These are phyloP conservation scores for Hyposoter didymator DNA, from an alignment of 2,888 invertebrate genomes.

Conservation along the genomic window DNA sequence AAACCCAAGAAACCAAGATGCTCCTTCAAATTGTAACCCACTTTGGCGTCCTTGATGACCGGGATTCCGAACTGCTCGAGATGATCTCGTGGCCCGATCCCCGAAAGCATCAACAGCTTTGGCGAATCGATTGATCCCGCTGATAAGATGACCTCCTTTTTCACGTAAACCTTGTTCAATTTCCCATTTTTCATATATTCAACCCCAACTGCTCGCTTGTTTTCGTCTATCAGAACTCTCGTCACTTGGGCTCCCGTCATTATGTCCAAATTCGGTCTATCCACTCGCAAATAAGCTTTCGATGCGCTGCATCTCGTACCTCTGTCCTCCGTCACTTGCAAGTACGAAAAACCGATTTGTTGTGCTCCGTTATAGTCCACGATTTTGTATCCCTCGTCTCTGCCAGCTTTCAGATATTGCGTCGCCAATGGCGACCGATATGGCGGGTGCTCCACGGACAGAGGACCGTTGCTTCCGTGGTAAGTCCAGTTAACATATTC, in stretches of 20 bases:
- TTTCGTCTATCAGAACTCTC: conserved; percentile 76
- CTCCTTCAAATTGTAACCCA: conserved; percentile 89
- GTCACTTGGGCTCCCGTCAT: conserved; percentile 78
- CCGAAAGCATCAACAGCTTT: conserved; percentile 89
- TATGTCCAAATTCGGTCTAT: conserved; percentile 80
- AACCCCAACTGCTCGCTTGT: conserved; percentile 80
- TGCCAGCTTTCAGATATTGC: conserved; percentile 81
- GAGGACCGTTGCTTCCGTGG: neutral
- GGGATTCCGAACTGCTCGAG: conserved; percentile 86
- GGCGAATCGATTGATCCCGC: conserved; percentile 93
- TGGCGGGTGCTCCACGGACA: neutral
- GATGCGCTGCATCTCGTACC: conserved; percentile 86
- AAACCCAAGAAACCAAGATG: conserved; percentile 89
- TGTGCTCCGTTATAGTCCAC: conserved; percentile 84
- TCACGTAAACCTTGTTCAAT: conserved; percentile 85
- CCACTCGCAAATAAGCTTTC: conserved; percentile 85
- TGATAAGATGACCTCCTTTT: conserved; percentile 87
- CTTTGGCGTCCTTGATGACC: conserved; percentile 87
- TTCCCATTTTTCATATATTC: conserved; percentile 86
- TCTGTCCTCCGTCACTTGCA: conserved; percentile 85
- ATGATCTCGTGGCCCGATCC: conserved; percentile 88
- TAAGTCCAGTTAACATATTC: neutral
- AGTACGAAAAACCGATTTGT: conserved; percentile 85
- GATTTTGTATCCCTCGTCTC: conserved; percentile 81
- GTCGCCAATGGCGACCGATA: conserved; percentile 72